Conservation (phyloP, 2,113 vertebrate genomes). For the Lagopus muta region DNA sequence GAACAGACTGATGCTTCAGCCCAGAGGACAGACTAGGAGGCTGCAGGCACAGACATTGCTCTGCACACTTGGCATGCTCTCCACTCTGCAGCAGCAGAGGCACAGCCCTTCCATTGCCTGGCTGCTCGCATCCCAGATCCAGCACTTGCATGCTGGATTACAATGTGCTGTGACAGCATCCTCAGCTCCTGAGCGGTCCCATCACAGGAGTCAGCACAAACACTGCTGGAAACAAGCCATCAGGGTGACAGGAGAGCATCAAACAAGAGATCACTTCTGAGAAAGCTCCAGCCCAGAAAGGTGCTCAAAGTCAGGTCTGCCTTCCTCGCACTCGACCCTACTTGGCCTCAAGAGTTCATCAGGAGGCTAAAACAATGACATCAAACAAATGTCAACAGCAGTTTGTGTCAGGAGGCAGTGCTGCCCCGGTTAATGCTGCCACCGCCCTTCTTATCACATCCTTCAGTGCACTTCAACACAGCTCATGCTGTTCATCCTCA, state of each 20-base stretch:
- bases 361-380: neutral
- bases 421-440: neutral
- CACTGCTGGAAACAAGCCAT: neutral
- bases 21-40: neutral
- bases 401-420: neutral
- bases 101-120: neutral
- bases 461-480: neutral
- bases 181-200: neutral
- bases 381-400: neutral
- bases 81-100: neutral
- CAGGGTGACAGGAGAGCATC: neutral
- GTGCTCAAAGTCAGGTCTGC: neutral
- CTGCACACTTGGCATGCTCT: rapidly evolving
- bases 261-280: neutral
- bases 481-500: neutral
- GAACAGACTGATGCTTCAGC: neutral
- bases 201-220: neutral
- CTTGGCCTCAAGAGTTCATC: neutral
- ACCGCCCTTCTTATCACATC: neutral
- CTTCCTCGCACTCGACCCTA: neutral
- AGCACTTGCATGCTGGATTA: neutral
- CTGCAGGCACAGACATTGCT: neutral
- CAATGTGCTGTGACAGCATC: rapidly evolving
- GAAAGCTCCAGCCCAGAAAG: neutral
- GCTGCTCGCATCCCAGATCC: rapidly evolving